A percentile compares a stretch with the other conserved stretches of the same genome.
phyloP scores from a whole-genome alignment of 1,140 invertebrate species.

The Trichonephila clavipes region DNA sequence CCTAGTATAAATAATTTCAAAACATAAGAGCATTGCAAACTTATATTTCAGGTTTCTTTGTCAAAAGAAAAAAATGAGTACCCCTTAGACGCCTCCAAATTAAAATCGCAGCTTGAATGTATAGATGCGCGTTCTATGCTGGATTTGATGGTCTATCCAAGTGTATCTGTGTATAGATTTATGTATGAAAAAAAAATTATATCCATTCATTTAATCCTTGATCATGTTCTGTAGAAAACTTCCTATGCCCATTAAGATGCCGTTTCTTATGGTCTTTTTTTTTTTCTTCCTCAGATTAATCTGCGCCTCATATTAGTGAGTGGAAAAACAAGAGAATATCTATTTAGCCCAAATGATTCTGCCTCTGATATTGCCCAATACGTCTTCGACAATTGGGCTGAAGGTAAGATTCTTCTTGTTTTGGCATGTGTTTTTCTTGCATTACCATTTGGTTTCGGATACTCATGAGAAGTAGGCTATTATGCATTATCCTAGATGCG shows the following conservation, averaged over 20 bases:
- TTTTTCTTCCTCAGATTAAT: constrained; percentile 87
- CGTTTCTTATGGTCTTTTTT: constrained; percentile 3
- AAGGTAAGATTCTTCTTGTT: constrained; percentile 80
- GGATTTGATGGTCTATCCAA: too few relatives aligned
- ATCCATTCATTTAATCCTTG: background rate
- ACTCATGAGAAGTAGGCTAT: background rate
- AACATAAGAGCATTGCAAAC: too few relatives aligned
- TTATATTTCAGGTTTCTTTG: too few relatives aligned
- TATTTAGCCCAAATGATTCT: constrained; percentile 97
- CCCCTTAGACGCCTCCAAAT: too few relatives aligned
- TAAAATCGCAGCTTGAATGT: too few relatives aligned
- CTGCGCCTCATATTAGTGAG: constrained; percentile 97
- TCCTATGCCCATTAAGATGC: background rate
- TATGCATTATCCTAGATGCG: background rate
- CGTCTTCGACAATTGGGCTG: constrained; percentile 99
- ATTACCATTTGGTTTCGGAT: background rate
- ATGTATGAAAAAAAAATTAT: background rate
- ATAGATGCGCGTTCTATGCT: too few relatives aligned
- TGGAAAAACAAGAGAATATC: constrained; percentile 99
- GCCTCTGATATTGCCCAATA: constrained; percentile 98
- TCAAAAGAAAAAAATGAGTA: too few relatives aligned
- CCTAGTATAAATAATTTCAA: too few relatives aligned
- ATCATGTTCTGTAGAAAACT: background rate
- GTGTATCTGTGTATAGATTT: background rate
- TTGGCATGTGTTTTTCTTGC: background rate